phyloP scores from a whole-genome alignment of 2,113 vertebrate species.

The Coregonus clupeaformis region DNA sequence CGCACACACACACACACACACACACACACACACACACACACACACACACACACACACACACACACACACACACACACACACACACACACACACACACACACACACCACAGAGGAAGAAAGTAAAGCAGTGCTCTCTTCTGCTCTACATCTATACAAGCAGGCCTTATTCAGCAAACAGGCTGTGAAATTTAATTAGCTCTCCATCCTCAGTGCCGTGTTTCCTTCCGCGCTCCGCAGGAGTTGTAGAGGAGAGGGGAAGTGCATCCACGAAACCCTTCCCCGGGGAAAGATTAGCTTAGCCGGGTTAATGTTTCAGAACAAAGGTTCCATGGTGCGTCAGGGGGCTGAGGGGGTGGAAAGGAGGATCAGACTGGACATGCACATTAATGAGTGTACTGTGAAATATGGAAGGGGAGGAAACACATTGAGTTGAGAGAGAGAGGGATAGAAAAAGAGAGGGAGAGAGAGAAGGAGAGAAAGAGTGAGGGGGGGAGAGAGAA shows the following conservation, averaged over 20 bases:
- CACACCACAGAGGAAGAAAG: conserved; percentile 13
- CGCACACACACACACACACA: neutral
- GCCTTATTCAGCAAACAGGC: conserved; percentile 49
- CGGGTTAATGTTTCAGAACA: conserved; percentile 48
- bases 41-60: neutral
- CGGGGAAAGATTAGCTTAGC: conserved; percentile 51
- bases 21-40: neutral
- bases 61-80: conserved; percentile 2
- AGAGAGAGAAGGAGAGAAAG: neutral
- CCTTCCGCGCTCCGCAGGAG: conserved; percentile 38
- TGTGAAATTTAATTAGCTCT: conserved; percentile 64
- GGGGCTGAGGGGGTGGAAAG: conserved; percentile 5
- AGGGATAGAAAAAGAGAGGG: conserved; percentile 8
- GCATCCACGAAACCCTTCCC: conserved; percentile 49
- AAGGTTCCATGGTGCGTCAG: conserved; percentile 27
- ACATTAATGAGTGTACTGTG: conserved; percentile 28
- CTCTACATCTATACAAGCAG: conserved; percentile 29
- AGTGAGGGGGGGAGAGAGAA: too few relatives aligned
- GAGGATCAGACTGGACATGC: conserved; percentile 18
- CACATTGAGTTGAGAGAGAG: conserved; percentile 38
- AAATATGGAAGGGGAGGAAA: conserved; percentile 23
- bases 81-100: conserved; percentile 14
- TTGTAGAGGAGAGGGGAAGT: conserved; percentile 39
- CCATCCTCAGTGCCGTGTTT: conserved; percentile 41
- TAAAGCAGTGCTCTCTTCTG: conserved; percentile 9